Base-by-base conservation (phyloP, 2,888 invertebrate genomes). In the Nycteola revayana region DNA sequence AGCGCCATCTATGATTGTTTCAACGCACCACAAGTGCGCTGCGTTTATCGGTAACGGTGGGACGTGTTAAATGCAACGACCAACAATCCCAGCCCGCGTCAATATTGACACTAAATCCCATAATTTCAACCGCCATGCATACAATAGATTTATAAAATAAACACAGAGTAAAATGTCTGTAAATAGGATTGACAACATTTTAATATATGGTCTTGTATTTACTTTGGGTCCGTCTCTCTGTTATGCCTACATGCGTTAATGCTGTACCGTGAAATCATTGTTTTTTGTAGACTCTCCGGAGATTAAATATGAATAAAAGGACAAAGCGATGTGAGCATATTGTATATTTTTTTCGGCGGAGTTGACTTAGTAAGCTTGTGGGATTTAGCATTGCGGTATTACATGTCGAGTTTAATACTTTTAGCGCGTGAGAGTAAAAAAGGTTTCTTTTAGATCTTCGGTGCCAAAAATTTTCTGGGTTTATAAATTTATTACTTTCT, bases 131-230 rank as follows among this genome's bases (percentile, higher is more conserved):
- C 85, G 85, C 82, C 81, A 65, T 66, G 77, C 78, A 83, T 78
- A 87, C 87, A 88, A 87, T 85, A 83, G 87, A 85, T 86, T 86
- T 85, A 85, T 85, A 88, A 86, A 78, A 83, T 86, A 88, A 88
- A 88, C 84, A 87, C 71, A 69, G 77, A 80, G 85, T 86, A 86
- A 85, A 86, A 87, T 82, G 86, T 84, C 79, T 78, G 87, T 80
- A 86, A 88, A 88, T 85, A 87, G 77, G 75, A 81, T 84, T 83
- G 86, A 88, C 87, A 87, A 85, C 83, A 84, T 84, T 88, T 86
- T 86, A 86, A 87, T 87, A 87, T 84, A 85, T 83, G 81, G 82
- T 71, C 77, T 73, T 70, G 54, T 84, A 76, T 87, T 86, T 85
- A 60, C 79, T 74, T 75, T 85, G 82, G 79, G 71, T 76, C 76